Percentiles rank a stretch among this genome's conserved stretches.
Conservation (phyloP, 2,113 vertebrate species). For the Poeciliopsis occidentalis region DNA sequence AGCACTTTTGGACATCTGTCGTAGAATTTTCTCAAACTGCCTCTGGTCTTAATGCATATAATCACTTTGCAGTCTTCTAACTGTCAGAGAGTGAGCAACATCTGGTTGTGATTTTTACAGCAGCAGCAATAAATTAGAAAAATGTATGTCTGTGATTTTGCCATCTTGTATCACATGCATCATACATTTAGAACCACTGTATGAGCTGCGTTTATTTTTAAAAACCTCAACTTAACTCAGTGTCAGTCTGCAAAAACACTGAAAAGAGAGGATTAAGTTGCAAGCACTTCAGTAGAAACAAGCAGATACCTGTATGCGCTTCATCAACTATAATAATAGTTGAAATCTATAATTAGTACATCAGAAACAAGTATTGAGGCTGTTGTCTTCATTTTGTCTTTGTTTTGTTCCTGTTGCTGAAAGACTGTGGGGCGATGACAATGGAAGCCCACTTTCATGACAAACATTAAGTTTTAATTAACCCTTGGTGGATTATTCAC, state of each 20-base stretch:
- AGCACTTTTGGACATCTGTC: not conserved
- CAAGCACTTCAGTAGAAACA: no score
- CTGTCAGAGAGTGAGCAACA: no score
- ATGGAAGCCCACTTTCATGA: not conserved
- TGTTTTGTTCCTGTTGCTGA: not conserved
- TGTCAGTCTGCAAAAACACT: no score
- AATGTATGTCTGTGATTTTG: no score
- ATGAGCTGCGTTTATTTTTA: not conserved
- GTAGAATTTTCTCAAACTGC: not conserved
- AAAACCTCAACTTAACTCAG: not conserved
- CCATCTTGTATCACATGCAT: no score
- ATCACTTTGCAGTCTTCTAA: no score
- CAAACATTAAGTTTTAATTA: not conserved
- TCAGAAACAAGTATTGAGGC: not conserved
- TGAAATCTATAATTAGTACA: not conserved
- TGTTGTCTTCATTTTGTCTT: not conserved
- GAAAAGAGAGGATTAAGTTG: no score
- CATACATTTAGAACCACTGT: not conserved
- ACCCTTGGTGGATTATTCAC: not conserved
- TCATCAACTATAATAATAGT: not conserved
- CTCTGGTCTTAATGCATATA: not conserved
- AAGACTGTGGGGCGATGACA: not conserved
- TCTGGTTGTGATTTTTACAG: no score
- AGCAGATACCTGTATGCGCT: not conserved
- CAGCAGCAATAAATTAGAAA: no score